Conservation (phyloP, 2,888 invertebrate genomes). For the Drosophila cognata region DNA sequence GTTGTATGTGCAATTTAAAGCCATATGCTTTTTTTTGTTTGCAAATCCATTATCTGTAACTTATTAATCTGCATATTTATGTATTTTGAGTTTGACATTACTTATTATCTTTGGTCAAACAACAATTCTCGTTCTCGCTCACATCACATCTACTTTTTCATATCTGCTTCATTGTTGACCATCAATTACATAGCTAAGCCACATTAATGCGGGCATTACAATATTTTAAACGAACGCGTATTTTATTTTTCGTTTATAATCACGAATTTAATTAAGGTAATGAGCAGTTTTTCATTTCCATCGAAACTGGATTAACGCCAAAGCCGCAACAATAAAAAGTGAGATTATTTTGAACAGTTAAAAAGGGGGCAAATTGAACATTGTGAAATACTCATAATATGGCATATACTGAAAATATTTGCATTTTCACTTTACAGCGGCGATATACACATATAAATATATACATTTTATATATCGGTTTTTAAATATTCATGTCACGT, state of each 20-base stretch:
- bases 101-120: background rate
- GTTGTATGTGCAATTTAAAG: background rate
- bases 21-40: background rate
- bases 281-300: conserved; percentile 55
- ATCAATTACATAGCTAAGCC: conserved; percentile 69
- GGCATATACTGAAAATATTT: background rate
- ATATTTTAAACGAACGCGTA: conserved; percentile 66
- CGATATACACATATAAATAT: no score
- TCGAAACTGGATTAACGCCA: conserved; percentile 62
- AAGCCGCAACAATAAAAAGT: conserved; percentile 60
- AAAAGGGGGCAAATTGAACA: conserved; percentile 5
- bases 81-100: background rate
- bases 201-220: conserved; percentile 65
- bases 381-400: conserved; percentile 8
- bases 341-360: conserved; percentile 31
- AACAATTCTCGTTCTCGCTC: background rate
- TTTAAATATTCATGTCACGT: conserved; percentile 33
- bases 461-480: background rate
- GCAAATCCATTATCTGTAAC: background rate
- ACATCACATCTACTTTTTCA: background rate
- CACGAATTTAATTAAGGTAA: conserved; percentile 77
- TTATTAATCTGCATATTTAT: background rate
- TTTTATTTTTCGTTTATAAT: conserved; percentile 68
- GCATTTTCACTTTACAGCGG: background rate
- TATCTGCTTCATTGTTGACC: conserved; percentile 2